phyloP scores from a whole-genome alignment of 53 echinoderm and acorn worm species.

The Holothuria leucospilota region DNA sequence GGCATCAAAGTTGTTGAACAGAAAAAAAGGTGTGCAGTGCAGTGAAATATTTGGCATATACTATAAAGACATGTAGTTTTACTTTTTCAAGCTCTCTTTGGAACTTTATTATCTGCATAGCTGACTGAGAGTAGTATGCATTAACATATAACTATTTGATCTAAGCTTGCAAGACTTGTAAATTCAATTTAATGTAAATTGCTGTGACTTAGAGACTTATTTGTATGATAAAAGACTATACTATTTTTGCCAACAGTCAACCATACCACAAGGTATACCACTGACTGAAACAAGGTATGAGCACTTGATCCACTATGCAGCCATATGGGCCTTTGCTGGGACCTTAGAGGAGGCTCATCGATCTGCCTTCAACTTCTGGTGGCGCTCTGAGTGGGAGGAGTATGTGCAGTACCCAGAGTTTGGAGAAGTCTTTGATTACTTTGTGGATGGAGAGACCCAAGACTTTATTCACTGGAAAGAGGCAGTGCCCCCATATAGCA shows the following conservation, averaged over 20 bases:
- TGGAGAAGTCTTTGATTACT: slow-evolving; percentile 97
- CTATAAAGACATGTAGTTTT: too few species aligned
- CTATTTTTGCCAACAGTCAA: slow-evolving; percentile 47
- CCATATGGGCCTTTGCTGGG: slow-evolving; percentile 97
- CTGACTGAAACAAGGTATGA: slow-evolving; percentile 71
- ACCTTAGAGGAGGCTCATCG: slow-evolving; percentile 89
- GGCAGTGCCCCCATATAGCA: slow-evolving; percentile 96
- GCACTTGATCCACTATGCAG: slow-evolving; percentile 88
- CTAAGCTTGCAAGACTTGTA: neutral
- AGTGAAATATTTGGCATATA: too few species aligned
- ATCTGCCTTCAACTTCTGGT: slow-evolving; percentile 92
- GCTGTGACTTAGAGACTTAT: neutral
- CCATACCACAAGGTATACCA: slow-evolving; percentile 73
- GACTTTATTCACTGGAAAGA: slow-evolving; percentile 83
- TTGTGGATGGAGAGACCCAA: slow-evolving; percentile 89
- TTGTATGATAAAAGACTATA: neutral
- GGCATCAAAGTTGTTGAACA: too few species aligned
- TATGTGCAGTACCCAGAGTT: slow-evolving; percentile 73
- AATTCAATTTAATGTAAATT: neutral
- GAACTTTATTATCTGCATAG: too few species aligned
- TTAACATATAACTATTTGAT: too few species aligned
- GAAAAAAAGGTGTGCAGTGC: too few species aligned
- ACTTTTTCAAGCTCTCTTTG: too few species aligned
- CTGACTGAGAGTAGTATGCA: too few species aligned
- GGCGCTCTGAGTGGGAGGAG: slow-evolving; percentile 81